Percentiles rank a stretch among this genome's conserved stretches.
Conservation (phyloP, 2,888 invertebrate genomes). For the Hyles lineata region DNA sequence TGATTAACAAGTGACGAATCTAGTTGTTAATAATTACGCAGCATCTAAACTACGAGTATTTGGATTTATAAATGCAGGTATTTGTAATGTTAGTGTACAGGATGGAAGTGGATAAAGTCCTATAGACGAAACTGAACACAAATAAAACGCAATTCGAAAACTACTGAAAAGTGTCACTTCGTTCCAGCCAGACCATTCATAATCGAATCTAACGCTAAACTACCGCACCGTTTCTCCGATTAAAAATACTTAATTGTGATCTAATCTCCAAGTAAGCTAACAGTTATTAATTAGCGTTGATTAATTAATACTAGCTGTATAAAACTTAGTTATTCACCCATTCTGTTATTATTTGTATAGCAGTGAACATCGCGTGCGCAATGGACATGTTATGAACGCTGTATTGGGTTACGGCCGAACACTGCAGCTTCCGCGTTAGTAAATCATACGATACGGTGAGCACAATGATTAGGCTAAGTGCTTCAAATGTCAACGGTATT, state of each 20-base stretch:
- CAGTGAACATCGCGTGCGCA: conserved; percentile 45
- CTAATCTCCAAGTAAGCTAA: background rate
- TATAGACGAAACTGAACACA: too few relatives aligned
- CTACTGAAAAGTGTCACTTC: too few relatives aligned
- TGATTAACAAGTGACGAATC: too few relatives aligned
- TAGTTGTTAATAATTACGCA: too few relatives aligned
- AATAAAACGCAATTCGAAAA: too few relatives aligned
- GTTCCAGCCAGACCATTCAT: too few relatives aligned
- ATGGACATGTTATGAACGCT: conserved; percentile 38
- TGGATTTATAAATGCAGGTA: too few relatives aligned
- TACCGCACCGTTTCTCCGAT: too few relatives aligned
- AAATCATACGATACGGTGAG: conserved; percentile 33
- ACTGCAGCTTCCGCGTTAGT: conserved; percentile 41
- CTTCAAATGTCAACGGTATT: conserved; percentile 13
- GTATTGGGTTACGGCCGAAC: conserved; percentile 37
- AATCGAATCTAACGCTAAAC: too few relatives aligned
- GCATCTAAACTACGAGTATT: too few relatives aligned
- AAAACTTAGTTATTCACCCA: background rate
- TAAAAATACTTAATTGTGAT: background rate
- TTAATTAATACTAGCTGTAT: background rate
- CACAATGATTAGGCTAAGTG: conserved; percentile 11
- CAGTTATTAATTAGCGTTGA: background rate
- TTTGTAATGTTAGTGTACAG: too few relatives aligned
- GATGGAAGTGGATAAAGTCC: too few relatives aligned
- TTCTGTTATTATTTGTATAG: conserved; percentile 18